Base-by-base conservation (phyloP, 2,888 invertebrate genomes). In the Cataglyphis livida region DNA sequence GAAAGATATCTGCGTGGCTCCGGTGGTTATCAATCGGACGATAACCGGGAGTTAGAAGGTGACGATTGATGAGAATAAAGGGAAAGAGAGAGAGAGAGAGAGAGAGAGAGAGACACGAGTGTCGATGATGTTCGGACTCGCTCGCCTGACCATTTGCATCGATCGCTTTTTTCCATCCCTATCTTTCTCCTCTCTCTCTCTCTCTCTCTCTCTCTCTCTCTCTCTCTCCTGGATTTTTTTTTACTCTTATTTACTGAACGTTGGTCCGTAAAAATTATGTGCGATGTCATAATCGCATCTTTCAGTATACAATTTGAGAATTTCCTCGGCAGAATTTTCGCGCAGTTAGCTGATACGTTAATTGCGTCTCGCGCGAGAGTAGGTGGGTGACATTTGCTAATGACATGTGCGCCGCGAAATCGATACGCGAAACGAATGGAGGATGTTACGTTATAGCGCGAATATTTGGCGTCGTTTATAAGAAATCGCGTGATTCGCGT, bases 91-190 rank as follows among this genome's bases (percentile, higher is more conserved):
- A 12, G 48, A 32, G 38, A 41, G 61, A 21, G n/a, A n/a, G 15
- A 12, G 48, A 32, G 38, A 10, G 15, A 12, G 48, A 32, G 38
- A 41, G 61, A 21, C 21, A 25, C 25, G 15, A 44, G 44, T 5
- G 44, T 25, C 18, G 54, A 6, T 5, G 38, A 15, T n/a, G 32
- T 41, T 74, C n/a, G 32, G 21, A 21, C 10, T 28, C 25, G 57
- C 59, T 70, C 44, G 44, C 41, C 44, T n/a, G 59, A 61, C 57
- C 48, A 12, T 28, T 28, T 38, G n/a, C 74, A 76, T 76, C 76
- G 76, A 76, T 76, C 66, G 51, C 35, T 25, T 25, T 62, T 82
- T 81, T 65, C 35, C 48, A 51, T 51, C 48, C 48, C 48, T 51
- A n/a, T 51, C n/a, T 51, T 2, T 51, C n/a, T 25, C 25, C 25